Evolutionary conservation across 2,113 vertebrate genomes (phyloP).

Genomic region (Nothoprocta pentlandii): DNA sequence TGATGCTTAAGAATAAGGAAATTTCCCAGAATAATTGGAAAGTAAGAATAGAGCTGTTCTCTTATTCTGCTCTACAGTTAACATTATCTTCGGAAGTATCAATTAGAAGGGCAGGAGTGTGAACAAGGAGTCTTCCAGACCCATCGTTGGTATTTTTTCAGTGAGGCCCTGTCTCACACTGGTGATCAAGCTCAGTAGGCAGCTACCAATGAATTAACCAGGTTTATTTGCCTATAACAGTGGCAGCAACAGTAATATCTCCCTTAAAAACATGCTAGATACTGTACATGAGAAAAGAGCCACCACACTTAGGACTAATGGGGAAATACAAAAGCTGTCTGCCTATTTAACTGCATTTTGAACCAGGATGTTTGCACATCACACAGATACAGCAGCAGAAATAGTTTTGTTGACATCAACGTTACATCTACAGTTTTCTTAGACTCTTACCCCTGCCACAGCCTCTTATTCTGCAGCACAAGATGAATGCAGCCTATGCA

Average conservation of each 20-base stretch:
- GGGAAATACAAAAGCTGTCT: background rate
- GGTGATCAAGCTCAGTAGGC: conserved; percentile 4
- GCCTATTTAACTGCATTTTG: background rate
- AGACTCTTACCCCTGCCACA: background rate
- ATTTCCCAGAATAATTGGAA: background rate
- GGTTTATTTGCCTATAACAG: background rate
- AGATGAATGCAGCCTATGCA: background rate
- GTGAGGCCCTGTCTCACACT: background rate
- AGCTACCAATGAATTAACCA: background rate
- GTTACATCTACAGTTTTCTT: background rate
- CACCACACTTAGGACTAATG: background rate
- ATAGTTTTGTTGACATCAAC: background rate
- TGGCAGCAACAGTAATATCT: background rate
- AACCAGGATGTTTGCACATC: background rate
- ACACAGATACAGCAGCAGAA: background rate
- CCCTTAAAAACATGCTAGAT: background rate
- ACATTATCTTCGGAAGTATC: background rate
- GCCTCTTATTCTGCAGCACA: background rate
- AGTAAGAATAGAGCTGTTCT: background rate
- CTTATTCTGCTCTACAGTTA: background rate
- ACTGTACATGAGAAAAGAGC: background rate
- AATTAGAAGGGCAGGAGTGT: conserved; percentile 28
- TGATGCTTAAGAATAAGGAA: background rate
- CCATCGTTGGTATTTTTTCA: background rate
- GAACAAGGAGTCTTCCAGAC: conserved; percentile 26